These are phyloP conservation scores for Rhyacophila evoluta DNA, from an alignment of 2,888 invertebrate genomes.

Conservation along the genomic window DNA sequence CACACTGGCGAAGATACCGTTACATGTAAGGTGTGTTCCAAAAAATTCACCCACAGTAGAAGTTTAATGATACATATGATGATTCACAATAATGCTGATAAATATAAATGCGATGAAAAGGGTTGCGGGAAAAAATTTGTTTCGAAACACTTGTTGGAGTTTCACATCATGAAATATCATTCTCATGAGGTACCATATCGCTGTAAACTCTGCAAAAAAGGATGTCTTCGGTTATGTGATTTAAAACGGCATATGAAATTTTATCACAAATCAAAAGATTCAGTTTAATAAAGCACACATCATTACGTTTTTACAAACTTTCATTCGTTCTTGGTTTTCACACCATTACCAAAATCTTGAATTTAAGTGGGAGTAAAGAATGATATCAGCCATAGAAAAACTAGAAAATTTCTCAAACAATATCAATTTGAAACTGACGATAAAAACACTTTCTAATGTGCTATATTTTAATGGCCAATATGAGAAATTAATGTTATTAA, in stretches of 20 bases:
- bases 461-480: too few relatives aligned
- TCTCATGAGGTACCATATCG: conserved; percentile 27
- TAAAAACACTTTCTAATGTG: too few relatives aligned
- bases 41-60: conserved; percentile 33
- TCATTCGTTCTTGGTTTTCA: too few relatives aligned
- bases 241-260: conserved; percentile 57
- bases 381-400: too few relatives aligned
- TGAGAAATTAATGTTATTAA: too few relatives aligned
- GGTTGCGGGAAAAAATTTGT: conserved; percentile 37
- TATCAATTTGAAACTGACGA: too few relatives aligned
- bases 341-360: too few relatives aligned
- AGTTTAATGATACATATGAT: conserved; percentile 41
- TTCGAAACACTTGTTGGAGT: conserved; percentile 37
- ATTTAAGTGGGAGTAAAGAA: too few relatives aligned
- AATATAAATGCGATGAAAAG: conserved; percentile 32
- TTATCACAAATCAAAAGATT: conserved; percentile 57
- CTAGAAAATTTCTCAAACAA: too few relatives aligned
- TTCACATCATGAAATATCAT: conserved; percentile 44
- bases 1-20: conserved; percentile 71
- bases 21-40: conserved; percentile 57
- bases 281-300: too few relatives aligned
- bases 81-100: conserved; percentile 36
- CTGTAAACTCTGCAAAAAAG: conserved; percentile 39
- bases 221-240: conserved; percentile 42
- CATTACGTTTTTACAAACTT: too few relatives aligned